Conservation (phyloP, 1,140 invertebrate genomes). For the Neodiprion virginianus region DNA sequence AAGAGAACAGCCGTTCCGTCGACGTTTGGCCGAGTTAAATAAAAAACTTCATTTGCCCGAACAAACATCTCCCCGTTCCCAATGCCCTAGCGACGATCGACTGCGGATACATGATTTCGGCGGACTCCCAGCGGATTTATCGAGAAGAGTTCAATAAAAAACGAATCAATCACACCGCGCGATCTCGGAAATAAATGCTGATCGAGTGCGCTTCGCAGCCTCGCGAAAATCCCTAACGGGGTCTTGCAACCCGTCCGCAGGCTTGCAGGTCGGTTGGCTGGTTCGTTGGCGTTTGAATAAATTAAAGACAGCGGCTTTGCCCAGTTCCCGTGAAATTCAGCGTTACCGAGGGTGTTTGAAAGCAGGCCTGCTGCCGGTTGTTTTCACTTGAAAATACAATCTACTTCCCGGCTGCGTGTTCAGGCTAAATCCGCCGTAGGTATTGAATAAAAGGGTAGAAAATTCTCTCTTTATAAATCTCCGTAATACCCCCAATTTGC, state of each 20-base stretch:
- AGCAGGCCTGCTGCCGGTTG: not conserved
- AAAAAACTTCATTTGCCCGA: too few relatives aligned
- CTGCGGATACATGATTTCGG: too few relatives aligned
- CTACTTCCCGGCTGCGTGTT: not conserved
- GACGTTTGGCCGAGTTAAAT: too few relatives aligned
- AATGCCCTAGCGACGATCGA: too few relatives aligned
- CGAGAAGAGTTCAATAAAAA: not conserved
- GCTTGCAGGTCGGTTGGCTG: not conserved
- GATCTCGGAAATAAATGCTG: not conserved
- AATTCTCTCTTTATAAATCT: conserved; percentile 5
- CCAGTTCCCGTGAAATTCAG: not conserved
- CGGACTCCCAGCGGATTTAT: too few relatives aligned
- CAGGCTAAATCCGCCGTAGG: not conserved
- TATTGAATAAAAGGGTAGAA: conserved; percentile 2
- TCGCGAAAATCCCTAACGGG: not conserved
- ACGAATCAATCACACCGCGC: not conserved
- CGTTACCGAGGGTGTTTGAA: not conserved
- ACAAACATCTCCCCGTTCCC: too few relatives aligned
- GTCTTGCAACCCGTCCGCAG: not conserved
- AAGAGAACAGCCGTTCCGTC: too few relatives aligned
- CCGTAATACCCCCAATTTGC: not conserved
- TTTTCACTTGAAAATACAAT: conserved; percentile 5
- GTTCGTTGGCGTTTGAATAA: not conserved
- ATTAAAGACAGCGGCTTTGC: not conserved
- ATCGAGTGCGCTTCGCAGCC: not conserved